A percentile compares a stretch with the other conserved stretches of the same genome.
These are phyloP conservation scores for Galaxias olidus DNA, from an alignment of 2,797 vertebrate genomes.

Conservation along the genomic window DNA sequence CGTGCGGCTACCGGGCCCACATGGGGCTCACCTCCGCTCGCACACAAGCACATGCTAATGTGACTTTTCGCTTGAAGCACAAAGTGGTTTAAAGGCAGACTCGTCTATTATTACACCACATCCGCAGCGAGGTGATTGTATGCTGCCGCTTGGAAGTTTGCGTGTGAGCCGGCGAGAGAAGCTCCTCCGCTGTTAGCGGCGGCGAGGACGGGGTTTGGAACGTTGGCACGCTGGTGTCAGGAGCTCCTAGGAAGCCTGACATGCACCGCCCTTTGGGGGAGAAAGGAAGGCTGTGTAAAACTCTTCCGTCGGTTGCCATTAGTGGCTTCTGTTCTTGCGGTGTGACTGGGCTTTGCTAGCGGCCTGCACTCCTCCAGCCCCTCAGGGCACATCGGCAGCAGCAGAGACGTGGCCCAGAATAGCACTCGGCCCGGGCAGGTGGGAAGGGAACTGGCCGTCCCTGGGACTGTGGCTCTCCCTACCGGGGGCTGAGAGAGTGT, in stretches of 20 bases:
- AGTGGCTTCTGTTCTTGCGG: not conserved
- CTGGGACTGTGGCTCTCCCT: slow-evolving; percentile 6
- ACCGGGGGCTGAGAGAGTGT: slow-evolving; percentile 9
- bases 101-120: too few relatives aligned
- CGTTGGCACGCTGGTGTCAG: too few relatives aligned
- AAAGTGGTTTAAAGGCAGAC: slow-evolving; percentile 11
- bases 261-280: too few relatives aligned
- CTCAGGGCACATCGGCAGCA: not conserved
- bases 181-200: too few relatives aligned
- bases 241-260: too few relatives aligned
- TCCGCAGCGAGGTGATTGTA: too few relatives aligned
- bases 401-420: not conserved
- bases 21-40: slow-evolving; percentile 17
- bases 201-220: too few relatives aligned
- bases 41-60: slow-evolving; percentile 19
- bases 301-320: not conserved
- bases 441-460: slow-evolving; percentile 11
- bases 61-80: slow-evolving; percentile 4
- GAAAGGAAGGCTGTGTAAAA: not conserved
- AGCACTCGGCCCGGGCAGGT: slow-evolving; percentile 10
- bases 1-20: too few relatives aligned
- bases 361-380: not conserved
- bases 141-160: too few relatives aligned
- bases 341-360: not conserved
- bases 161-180: too few relatives aligned